Percentiles rank a stretch among this genome's conserved stretches.
Evolutionary conservation across 2,888 invertebrate genomes (phyloP).

Genomic region (Cephus pygmeus): DNA sequence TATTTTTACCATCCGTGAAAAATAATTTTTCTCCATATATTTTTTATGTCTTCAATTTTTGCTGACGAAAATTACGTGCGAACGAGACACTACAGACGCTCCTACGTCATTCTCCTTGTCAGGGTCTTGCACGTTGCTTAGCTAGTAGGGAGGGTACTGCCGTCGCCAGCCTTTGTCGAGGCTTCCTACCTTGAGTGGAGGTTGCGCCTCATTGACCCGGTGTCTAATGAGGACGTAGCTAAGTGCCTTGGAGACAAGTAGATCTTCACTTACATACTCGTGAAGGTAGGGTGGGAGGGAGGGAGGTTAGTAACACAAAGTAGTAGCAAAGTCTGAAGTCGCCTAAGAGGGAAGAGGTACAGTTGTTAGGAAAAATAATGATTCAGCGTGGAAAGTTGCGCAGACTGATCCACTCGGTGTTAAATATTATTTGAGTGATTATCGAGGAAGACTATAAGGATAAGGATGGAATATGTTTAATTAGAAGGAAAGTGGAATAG

Average conservation of each 20-base stretch:
- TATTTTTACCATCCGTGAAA: no score
- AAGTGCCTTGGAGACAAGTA: constrained; percentile 47
- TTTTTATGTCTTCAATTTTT: not conserved
- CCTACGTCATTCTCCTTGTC: not conserved
- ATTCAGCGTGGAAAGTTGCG: not conserved
- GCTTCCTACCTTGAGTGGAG: not conserved
- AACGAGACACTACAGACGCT: not conserved
- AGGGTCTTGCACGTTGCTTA: not conserved
- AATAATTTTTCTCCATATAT: not conserved
- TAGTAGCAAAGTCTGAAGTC: not conserved
- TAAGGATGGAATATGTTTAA: not conserved
- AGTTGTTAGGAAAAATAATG: constrained; percentile 15
- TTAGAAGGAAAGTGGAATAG: not conserved
- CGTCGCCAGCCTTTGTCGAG: not conserved
- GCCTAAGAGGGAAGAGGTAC: not conserved
- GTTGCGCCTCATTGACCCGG: constrained; percentile 51
- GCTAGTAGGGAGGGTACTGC: not conserved
- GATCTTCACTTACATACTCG: constrained; percentile 44
- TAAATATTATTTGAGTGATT: not conserved
- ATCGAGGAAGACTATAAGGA: not conserved
- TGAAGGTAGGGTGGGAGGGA: not conserved
- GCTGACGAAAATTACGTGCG: not conserved
- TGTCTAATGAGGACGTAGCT: constrained; percentile 55
- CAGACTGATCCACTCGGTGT: not conserved
- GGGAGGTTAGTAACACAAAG: not conserved